A percentile compares a stretch with the other conserved stretches of the same genome.
Conservation (phyloP, 2,888 invertebrate species). For the Melikaiella ostensackeni region DNA sequence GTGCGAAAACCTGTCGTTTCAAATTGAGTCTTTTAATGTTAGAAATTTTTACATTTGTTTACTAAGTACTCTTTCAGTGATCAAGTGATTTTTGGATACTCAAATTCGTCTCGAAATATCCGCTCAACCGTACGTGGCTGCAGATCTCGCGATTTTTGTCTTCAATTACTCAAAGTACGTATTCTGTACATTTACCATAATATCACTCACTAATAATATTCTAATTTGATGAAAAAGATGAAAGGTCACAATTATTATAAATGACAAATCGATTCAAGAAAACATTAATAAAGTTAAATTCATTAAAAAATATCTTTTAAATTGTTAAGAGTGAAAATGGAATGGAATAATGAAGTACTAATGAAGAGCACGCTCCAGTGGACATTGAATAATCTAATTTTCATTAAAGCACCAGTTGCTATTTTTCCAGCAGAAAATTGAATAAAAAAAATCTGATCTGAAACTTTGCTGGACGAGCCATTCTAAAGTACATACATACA, state of each 20-base stretch:
- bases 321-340: neutral
- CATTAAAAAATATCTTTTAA: neutral
- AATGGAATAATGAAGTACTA: neutral
- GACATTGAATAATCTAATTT: slow-evolving; percentile 10
- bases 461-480: neutral
- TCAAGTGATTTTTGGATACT: slow-evolving; percentile 39
- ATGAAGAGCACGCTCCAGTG: neutral
- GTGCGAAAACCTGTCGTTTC: neutral
- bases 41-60: neutral
- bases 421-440: neutral
- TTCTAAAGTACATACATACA: no score
- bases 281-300: neutral
- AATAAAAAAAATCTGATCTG: neutral
- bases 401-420: slow-evolving; percentile 13
- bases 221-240: neutral
- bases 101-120: neutral
- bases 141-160: slow-evolving; percentile 6
- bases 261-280: neutral
- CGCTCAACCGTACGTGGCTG: neutral
- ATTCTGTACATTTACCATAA: neutral
- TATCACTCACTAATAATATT: neutral
- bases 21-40: neutral
- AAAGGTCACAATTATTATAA: neutral
- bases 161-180: slow-evolving; percentile 17
- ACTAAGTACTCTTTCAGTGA: slow-evolving; percentile 30